A percentile compares a stretch with the other conserved stretches of the same genome.
phyloP scores from a whole-genome alignment of 2,113 vertebrate species.

The Strigops habroptila region DNA sequence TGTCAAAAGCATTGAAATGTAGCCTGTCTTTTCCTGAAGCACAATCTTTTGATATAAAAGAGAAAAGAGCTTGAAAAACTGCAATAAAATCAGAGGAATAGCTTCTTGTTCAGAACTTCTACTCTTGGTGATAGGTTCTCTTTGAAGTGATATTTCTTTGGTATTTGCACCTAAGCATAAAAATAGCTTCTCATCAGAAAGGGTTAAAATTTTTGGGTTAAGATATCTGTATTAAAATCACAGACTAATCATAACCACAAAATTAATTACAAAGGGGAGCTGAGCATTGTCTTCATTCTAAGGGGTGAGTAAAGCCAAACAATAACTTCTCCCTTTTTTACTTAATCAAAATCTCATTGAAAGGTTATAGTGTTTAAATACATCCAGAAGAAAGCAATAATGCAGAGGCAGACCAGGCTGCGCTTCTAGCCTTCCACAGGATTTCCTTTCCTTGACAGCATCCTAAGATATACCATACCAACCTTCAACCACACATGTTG shows the following conservation, averaged over 20 bases:
- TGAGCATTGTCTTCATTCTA: not conserved
- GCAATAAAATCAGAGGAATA: not conserved
- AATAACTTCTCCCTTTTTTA: not conserved
- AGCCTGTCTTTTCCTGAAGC: not conserved
- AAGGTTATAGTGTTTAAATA: not conserved
- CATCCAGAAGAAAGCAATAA: not conserved
- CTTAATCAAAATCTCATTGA: not conserved
- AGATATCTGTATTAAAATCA: not conserved
- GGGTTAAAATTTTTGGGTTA: not conserved
- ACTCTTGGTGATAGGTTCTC: not conserved
- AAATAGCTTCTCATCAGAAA: not conserved
- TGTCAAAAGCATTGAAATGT: not conserved
- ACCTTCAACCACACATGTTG: not conserved
- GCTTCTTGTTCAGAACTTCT: not conserved
- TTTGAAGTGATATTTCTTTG: not conserved
- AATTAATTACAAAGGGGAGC: not conserved
- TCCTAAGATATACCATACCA: not conserved
- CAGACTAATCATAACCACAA: not conserved
- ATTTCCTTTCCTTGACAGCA: not conserved
- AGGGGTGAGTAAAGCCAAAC: not conserved
- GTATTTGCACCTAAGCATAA: not conserved
- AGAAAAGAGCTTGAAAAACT: not conserved
- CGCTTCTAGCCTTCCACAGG: not conserved
- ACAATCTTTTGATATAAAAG: not conserved
- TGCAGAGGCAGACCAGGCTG: not conserved